These are phyloP conservation scores for Ceratosolen solmsi DNA, from an alignment of 1,140 invertebrate species.

Conservation along the genomic window DNA sequence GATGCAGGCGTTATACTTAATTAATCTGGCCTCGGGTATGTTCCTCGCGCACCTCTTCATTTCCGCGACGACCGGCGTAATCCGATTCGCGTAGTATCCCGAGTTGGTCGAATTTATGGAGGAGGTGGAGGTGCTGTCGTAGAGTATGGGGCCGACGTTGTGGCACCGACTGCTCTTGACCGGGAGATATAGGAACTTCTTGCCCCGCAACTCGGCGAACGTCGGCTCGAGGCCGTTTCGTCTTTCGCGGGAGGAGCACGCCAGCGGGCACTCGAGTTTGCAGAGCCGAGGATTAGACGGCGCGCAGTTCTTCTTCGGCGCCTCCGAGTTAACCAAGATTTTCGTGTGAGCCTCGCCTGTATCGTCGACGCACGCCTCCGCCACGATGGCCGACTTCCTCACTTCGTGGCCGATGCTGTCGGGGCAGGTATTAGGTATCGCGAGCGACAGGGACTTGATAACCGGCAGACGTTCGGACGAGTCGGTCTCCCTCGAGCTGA, in stretches of 20 bases:
- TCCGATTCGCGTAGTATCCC: not conserved
- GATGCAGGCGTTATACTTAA: slow-evolving; percentile 52
- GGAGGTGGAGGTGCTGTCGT: not conserved
- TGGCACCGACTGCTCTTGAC: not conserved
- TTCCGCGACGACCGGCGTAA: not conserved
- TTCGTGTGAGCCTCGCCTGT: slow-evolving; percentile 3
- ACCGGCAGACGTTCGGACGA: not conserved
- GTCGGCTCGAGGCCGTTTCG: slow-evolving; percentile 54
- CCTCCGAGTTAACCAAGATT: not conserved
- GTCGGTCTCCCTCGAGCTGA: too few species aligned
- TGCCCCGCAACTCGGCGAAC: not conserved
- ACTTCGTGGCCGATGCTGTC: not conserved
- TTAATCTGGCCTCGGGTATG: slow-evolving; percentile 46
- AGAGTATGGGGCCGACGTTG: not conserved
- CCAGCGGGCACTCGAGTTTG: too few species aligned
- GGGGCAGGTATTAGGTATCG: too few species aligned
- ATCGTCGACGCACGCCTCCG: slow-evolving; percentile 19
- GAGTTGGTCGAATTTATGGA: not conserved
- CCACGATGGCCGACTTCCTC: not conserved
- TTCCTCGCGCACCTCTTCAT: slow-evolving; percentile 43
- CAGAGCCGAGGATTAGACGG: too few species aligned
- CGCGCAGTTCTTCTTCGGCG: too few species aligned
- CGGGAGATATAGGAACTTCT: slow-evolving; percentile 28
- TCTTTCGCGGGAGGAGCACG: not conserved
- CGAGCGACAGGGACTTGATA: not conserved